phyloP scores from a whole-genome alignment of 2,888 invertebrate genomes.

The Harpalus rubripes region DNA sequence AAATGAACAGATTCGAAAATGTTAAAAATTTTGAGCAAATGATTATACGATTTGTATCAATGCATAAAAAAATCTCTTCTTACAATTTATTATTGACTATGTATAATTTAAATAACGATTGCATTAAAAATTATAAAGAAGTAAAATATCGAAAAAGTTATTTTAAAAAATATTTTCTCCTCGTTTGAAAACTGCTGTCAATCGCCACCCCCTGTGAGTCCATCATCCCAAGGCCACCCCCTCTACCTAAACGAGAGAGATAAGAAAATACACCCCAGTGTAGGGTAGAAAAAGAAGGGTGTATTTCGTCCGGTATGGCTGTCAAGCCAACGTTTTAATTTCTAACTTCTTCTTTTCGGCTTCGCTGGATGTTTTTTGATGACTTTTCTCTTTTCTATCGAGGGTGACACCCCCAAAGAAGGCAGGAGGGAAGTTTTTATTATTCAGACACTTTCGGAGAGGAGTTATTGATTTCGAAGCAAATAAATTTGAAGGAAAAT shows the following conservation, averaged over 20 bases:
- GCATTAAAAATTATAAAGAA: too few species aligned
- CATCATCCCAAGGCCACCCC: not conserved
- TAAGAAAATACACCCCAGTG: not conserved
- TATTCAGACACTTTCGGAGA: slow-evolving; percentile 16
- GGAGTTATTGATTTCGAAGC: slow-evolving; percentile 4
- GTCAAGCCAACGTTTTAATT: slow-evolving; percentile 64
- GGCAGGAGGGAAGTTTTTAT: slow-evolving; percentile 19
- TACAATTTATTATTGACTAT: too few species aligned
- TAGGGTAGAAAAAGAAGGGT: not conserved
- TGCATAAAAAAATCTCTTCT: too few species aligned
- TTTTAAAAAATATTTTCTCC: not conserved
- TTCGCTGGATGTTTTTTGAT: slow-evolving; percentile 59
- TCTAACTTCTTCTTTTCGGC: slow-evolving; percentile 55
- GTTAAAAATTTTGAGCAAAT: too few species aligned
- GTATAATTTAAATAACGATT: too few species aligned
- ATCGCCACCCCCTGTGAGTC: not conserved
- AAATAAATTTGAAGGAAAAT: not conserved
- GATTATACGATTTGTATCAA: too few species aligned
- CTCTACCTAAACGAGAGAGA: not conserved
- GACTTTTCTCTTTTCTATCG: slow-evolving; percentile 61
- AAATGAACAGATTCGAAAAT: too few species aligned
- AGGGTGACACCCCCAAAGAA: slow-evolving; percentile 15
- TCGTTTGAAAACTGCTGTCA: slow-evolving; percentile 43
- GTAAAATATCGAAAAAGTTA: not conserved
- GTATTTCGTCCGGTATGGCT: slow-evolving; percentile 38